Percentiles rank a stretch among this genome's conserved stretches.
phyloP scores from a whole-genome alignment of 1,140 invertebrate species.

The Archivesica marissinica region DNA sequence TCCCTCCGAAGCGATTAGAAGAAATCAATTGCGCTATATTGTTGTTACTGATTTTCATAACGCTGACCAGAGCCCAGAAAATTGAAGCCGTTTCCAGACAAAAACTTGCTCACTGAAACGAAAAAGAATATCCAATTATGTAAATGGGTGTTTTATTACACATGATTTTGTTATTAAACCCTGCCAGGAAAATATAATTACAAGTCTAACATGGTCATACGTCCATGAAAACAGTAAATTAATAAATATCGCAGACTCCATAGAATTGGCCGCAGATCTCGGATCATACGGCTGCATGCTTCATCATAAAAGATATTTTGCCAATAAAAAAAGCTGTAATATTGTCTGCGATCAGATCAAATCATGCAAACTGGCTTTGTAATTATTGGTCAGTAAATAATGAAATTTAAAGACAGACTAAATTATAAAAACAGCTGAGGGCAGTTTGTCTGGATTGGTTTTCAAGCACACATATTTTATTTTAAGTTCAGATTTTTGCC shows the following conservation, averaged over 20 bases:
- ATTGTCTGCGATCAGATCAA: slow-evolving; percentile 4
- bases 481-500: no score
- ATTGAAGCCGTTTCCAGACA: slow-evolving; percentile 22
- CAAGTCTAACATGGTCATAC: slow-evolving; percentile 1
- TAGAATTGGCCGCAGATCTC: background rate
- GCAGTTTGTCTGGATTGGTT: no score
- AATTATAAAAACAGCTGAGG: no score
- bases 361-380: slow-evolving; percentile 36
- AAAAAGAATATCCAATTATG: slow-evolving; percentile 32
- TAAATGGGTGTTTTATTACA: slow-evolving; percentile 23
- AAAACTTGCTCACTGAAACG: slow-evolving; percentile 18
- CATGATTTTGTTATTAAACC: slow-evolving; percentile 27
- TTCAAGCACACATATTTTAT: no score
- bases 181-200: slow-evolving; percentile 29
- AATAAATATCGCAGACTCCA: slow-evolving; percentile 23
- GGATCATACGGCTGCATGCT: background rate
- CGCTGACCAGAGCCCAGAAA: slow-evolving; percentile 17
- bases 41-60: slow-evolving; percentile 8
- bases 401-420: no score
- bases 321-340: background rate
- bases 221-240: slow-evolving; percentile 15
- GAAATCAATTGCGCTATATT: background rate
- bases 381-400: no score
- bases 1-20: slow-evolving; percentile 2
- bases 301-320: background rate